These are phyloP conservation scores for Agrotis puta DNA, from an alignment of 2,888 invertebrate genomes.

Conservation along the genomic window DNA sequence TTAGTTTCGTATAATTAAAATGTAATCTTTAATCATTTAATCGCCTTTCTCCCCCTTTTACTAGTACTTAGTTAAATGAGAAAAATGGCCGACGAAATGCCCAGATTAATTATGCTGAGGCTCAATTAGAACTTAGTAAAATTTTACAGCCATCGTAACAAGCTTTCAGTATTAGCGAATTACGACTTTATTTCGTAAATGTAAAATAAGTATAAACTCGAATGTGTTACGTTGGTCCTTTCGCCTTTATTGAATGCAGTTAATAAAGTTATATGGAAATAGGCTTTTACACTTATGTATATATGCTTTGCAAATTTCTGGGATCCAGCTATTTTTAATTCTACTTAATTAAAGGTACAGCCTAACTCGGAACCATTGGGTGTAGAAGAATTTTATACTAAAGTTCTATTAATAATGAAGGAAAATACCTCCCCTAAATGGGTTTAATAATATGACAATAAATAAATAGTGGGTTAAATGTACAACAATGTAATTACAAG, in stretches of 20 bases:
- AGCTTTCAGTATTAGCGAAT: conserved; percentile 6
- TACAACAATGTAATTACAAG: too few relatives aligned
- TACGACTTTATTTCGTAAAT: conserved; percentile 16
- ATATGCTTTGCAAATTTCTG: conserved; percentile 10
- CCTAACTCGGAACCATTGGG: neutral
- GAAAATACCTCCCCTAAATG: neutral
- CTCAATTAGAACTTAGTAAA: conserved; percentile 53
- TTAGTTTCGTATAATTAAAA: conserved; percentile 60
- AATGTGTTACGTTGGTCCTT: neutral
- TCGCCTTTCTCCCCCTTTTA: conserved; percentile 54
- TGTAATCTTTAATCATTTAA: conserved; percentile 62
- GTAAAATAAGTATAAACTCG: conserved; percentile 27
- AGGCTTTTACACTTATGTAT: neutral
- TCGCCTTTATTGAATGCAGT: neutral
- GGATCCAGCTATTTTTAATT: neutral
- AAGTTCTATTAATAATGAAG: neutral
- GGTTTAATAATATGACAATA: neutral
- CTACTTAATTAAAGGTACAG: neutral
- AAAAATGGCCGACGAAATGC: conserved; percentile 65
- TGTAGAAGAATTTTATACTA: too few relatives aligned
- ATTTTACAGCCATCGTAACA: conserved; percentile 12
- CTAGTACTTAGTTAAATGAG: conserved; percentile 65
- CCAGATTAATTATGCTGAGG: conserved; percentile 56
- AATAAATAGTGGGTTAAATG: neutral
- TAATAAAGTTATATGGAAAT: neutral